Evolutionary conservation across 1,140 invertebrate species (phyloP).

Genomic region (Papilio dardanus): DNA sequence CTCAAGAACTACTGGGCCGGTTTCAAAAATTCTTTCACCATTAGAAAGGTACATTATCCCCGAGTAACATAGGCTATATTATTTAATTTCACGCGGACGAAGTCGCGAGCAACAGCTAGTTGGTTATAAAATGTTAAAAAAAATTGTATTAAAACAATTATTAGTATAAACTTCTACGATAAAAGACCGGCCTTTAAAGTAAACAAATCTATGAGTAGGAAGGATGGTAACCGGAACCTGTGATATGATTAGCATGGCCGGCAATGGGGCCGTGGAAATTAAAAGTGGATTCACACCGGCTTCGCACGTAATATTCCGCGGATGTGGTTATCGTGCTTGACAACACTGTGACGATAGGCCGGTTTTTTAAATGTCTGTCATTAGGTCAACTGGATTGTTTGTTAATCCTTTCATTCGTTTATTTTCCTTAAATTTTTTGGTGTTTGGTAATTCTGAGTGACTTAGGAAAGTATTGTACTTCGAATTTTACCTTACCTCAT

Average conservation of each 20-base stretch:
- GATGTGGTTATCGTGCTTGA: not conserved
- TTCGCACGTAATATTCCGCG: slow-evolving; percentile 19
- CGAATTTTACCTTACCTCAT: too few species aligned
- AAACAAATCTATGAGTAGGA: slow-evolving; percentile 21
- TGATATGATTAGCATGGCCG: slow-evolving; percentile 47
- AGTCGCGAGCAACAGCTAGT: too few species aligned
- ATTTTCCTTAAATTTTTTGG: too few species aligned
- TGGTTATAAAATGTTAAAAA: too few species aligned
- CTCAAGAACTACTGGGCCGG: too few species aligned
- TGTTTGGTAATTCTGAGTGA: too few species aligned
- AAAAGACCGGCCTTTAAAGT: slow-evolving; percentile 11
- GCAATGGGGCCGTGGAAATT: slow-evolving; percentile 47
- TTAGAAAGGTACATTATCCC: too few species aligned
- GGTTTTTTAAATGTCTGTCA: slow-evolving; percentile 21
- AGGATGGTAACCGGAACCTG: slow-evolving; percentile 39
- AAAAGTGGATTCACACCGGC: slow-evolving; percentile 44
- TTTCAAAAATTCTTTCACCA: too few species aligned
- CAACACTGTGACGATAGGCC: slow-evolving; percentile 2
- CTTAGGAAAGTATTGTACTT: too few species aligned
- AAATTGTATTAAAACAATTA: not conserved
- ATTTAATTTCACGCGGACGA: too few species aligned
- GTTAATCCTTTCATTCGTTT: too few species aligned
- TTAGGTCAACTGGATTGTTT: slow-evolving; percentile 14
- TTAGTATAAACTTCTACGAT: slow-evolving; percentile 16
- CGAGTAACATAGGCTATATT: too few species aligned